Conservation (phyloP, 2,888 invertebrate genomes). For the Drosophila mimica region DNA sequence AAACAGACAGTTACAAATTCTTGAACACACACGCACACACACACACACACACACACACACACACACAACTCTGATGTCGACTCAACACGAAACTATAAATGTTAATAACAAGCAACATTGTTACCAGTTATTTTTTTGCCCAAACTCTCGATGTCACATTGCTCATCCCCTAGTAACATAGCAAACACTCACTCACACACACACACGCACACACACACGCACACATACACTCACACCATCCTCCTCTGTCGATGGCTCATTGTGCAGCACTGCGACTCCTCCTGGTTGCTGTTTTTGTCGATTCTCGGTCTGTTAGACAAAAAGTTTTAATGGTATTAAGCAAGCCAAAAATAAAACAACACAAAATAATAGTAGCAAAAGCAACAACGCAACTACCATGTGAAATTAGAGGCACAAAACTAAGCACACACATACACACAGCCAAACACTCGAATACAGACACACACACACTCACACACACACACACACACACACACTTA, state of each 20-base stretch:
- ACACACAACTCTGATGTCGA: constrained; percentile 18
- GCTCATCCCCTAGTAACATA: constrained; percentile 39
- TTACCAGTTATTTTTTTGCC: constrained; percentile 44
- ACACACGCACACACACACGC: background rate
- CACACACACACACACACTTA: background rate
- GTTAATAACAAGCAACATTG: constrained; percentile 72
- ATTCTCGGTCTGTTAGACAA: constrained; percentile 70
- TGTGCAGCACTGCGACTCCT: constrained; percentile 34
- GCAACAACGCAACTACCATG: constrained; percentile 26
- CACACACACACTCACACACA: constrained; percentile 15
- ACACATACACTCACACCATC: background rate
- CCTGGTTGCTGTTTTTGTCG: constrained; percentile 41
- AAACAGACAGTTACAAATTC: constrained; percentile 57
- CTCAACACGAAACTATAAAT: constrained; percentile 76
- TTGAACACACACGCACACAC: constrained; percentile 25
- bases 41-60: constrained; percentile 29
- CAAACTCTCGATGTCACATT: constrained; percentile 18
- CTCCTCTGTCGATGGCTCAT: constrained; percentile 1
- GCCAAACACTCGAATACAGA: background rate
- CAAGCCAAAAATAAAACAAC: constrained; percentile 62
- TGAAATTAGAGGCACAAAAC: constrained; percentile 51
- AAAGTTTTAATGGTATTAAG: constrained; percentile 75
- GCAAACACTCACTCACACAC: background rate
- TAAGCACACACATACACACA: constrained; percentile 19
- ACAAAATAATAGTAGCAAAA: constrained; percentile 45